These are phyloP conservation scores for Scaptomyza tumidula DNA, from an alignment of 2,888 invertebrate species.

Conservation along the genomic window DNA sequence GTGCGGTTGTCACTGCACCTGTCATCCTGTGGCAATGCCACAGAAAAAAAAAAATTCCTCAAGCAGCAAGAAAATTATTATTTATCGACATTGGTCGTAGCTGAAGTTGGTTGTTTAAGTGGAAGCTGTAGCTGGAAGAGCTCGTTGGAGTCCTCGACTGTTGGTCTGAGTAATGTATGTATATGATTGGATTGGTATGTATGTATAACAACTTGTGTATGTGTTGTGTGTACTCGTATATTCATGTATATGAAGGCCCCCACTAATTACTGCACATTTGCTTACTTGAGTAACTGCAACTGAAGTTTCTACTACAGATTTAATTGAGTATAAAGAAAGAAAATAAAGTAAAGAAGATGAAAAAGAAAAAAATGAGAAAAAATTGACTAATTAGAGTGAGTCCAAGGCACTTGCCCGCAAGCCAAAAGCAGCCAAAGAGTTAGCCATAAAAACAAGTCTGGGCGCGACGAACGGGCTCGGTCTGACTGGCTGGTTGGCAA, in stretches of 20 bases:
- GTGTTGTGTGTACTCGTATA: constrained; percentile 12
- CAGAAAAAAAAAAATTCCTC: constrained; percentile 57
- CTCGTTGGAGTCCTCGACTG: constrained; percentile 15
- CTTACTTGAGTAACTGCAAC: constrained; percentile 74
- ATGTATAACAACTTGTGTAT: constrained; percentile 10
- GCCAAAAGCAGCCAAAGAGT: constrained; percentile 62
- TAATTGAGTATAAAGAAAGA: constrained; percentile 73
- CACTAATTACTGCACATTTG: constrained; percentile 81
- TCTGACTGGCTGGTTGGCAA: constrained; percentile 29
- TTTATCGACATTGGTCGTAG: constrained; percentile 63
- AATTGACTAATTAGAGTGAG: constrained; percentile 80
- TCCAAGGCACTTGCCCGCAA: constrained; percentile 74
- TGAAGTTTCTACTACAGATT: constrained; percentile 63
- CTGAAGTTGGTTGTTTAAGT: constrained; percentile 13
- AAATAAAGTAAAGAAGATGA: constrained; percentile 8
- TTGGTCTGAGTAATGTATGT: constrained; percentile 30
- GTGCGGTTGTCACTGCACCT: constrained; percentile 76
- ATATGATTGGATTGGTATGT: constrained; percentile 10
- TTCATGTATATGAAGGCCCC: constrained; percentile 33
- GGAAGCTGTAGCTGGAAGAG: constrained; percentile 5
- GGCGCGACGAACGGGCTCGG: constrained; percentile 4
- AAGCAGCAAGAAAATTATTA: constrained; percentile 71
- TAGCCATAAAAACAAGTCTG: constrained; percentile 67
- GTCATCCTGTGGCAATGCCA: constrained; percentile 69
- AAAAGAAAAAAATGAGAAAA: constrained; percentile 31